Percentiles rank a stretch among this genome's conserved stretches.
Conservation (phyloP, 2,888 invertebrate genomes). For the Slavum lentiscoides region DNA sequence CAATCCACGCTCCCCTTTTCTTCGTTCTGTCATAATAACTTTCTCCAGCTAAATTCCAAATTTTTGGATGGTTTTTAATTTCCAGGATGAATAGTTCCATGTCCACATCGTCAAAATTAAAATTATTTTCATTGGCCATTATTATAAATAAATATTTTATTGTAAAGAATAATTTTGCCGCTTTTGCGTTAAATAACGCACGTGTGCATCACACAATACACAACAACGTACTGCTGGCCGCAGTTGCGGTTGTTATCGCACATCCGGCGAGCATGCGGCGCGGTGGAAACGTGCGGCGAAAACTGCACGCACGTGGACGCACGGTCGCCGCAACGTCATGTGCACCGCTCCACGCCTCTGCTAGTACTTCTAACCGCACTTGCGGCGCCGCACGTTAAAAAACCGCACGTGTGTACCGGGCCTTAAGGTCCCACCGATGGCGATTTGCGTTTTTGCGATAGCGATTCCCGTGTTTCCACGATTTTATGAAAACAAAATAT, state of each 20-base stretch:
- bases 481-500: too few species aligned
- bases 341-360: not conserved
- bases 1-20: slow-evolving; percentile 12
- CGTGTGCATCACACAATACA: not conserved
- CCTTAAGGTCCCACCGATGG: too few species aligned
- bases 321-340: not conserved
- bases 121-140: not conserved
- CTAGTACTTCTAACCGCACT: not conserved
- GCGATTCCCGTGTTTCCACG: too few species aligned
- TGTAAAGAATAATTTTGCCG: not conserved
- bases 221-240: not conserved
- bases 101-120: not conserved
- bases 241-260: not conserved
- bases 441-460: too few species aligned
- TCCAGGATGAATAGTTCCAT: not conserved
- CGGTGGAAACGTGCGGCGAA: not conserved
- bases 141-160: not conserved
- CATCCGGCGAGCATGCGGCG: too few species aligned
- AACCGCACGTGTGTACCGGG: too few species aligned
- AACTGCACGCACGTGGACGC: not conserved
- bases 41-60: not conserved
- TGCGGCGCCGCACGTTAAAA: not conserved
- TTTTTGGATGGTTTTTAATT: not conserved
- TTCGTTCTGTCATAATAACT: not conserved
- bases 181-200: not conserved